Conservation (phyloP, 2,888 invertebrate genomes). For the Nemapogon koenigi region DNA sequence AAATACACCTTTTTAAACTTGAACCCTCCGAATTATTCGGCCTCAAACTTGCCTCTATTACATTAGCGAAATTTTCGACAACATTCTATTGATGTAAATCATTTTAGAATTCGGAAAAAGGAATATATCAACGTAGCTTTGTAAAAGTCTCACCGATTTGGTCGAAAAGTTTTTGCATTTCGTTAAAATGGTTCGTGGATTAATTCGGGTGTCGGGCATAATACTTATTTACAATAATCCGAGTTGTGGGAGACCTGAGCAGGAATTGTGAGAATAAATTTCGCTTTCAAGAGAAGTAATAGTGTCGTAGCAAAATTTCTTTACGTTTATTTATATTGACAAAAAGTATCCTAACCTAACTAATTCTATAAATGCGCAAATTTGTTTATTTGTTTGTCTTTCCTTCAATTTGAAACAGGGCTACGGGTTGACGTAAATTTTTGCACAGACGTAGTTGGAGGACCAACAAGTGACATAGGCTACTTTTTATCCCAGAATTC, state of each 20-base stretch:
- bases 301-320: too few species aligned
- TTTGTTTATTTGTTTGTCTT: too few species aligned
- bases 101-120: conserved; percentile 33
- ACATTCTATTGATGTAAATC: conserved; percentile 60
- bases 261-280: conserved; percentile 54
- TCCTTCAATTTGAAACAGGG: too few species aligned
- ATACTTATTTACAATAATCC: conserved; percentile 64
- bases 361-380: too few species aligned
- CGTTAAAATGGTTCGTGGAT: conserved; percentile 50
- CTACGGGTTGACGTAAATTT: too few species aligned
- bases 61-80: conserved; percentile 37
- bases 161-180: conserved; percentile 49
- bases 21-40: conserved; percentile 29
- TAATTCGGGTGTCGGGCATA: conserved; percentile 50
- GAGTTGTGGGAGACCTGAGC: conserved; percentile 40
- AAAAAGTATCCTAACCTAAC: too few species aligned
- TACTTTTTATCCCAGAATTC: too few species aligned
- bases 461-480: too few species aligned
- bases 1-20: conserved; percentile 57
- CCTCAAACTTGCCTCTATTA: conserved; percentile 35
- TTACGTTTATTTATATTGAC: too few species aligned
- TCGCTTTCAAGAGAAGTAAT: conserved; percentile 36
- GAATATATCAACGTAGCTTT: conserved; percentile 47
- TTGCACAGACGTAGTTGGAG: too few species aligned
- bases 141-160: conserved; percentile 23